These are phyloP conservation scores for Sesamia nonagrioides DNA, from an alignment of 1,140 invertebrate species.

Conservation along the genomic window DNA sequence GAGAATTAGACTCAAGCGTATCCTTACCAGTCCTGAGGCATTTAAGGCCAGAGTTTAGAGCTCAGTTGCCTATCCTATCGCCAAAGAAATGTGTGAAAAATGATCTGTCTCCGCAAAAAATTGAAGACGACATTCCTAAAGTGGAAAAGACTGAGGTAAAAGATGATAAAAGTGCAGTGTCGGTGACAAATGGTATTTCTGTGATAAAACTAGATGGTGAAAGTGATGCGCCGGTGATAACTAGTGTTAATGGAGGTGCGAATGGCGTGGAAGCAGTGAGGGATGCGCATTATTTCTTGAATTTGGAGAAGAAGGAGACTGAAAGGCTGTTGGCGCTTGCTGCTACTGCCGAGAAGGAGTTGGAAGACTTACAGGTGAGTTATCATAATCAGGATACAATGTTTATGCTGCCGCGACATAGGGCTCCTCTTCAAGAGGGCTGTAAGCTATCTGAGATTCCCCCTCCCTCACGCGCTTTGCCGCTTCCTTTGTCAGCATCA, in stretches of 20 bases:
- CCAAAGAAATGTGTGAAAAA: slow-evolving; percentile 86
- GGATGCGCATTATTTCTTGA: slow-evolving; percentile 93
- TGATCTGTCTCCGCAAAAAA: slow-evolving; percentile 74
- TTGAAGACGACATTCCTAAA: slow-evolving; percentile 73
- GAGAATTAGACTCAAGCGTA: slow-evolving; percentile 73
- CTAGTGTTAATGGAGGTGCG: slow-evolving; percentile 63
- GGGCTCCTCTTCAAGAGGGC: too few relatives aligned
- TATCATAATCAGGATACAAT: not conserved
- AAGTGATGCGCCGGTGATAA: slow-evolving; percentile 61
- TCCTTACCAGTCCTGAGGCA: slow-evolving; percentile 93
- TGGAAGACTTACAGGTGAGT: slow-evolving; percentile 87
- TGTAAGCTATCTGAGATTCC: too few relatives aligned
- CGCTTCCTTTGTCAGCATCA: too few relatives aligned
- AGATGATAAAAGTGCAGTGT: slow-evolving; percentile 63
- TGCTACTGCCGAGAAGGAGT: slow-evolving; percentile 90
- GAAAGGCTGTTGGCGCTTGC: slow-evolving; percentile 90
- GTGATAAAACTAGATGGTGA: slow-evolving; percentile 80
- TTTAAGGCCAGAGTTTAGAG: slow-evolving; percentile 94
- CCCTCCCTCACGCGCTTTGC: too few relatives aligned
- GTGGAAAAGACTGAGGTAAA: slow-evolving; percentile 72
- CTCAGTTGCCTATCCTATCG: slow-evolving; percentile 92
- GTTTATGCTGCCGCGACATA: too few relatives aligned
- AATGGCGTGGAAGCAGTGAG: slow-evolving; percentile 73
- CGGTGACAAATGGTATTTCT: slow-evolving; percentile 77
- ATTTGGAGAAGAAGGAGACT: slow-evolving; percentile 92